phyloP scores from a whole-genome alignment of 2,888 invertebrate species.

The Flexamia atlantica region DNA sequence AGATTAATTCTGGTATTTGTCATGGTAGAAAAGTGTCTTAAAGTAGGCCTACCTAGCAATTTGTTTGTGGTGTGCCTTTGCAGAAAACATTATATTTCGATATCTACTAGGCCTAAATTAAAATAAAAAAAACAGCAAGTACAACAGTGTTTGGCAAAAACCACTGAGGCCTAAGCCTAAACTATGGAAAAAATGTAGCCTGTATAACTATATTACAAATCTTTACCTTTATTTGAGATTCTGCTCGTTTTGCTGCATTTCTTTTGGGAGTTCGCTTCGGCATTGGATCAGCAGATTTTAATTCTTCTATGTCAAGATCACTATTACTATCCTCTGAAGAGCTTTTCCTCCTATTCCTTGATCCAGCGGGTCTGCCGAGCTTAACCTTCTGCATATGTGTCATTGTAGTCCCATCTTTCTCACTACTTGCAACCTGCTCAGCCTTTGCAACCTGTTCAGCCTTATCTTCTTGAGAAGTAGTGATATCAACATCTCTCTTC shows the following conservation, averaged over 20 bases:
- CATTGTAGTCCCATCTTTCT: neutral
- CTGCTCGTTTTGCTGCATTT: constrained; percentile 70
- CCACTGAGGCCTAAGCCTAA: no score
- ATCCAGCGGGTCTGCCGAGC: neutral
- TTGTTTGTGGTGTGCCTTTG: no score
- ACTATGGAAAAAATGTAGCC: no score
- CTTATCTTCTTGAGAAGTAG: neutral
- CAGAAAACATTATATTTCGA: no score
- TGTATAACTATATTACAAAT: neutral
- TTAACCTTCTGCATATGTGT: neutral
- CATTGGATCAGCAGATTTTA: neutral
- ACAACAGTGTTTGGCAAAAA: no score
- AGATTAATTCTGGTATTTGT: no score
- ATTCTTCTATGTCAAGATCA: constrained; percentile 25
- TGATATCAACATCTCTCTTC: neutral
- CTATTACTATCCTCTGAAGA: constrained; percentile 30
- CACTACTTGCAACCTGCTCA: neutral
- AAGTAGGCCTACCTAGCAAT: no score
- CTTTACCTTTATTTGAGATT: constrained; percentile 70
- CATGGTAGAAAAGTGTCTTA: no score
- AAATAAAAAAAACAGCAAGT: no score
- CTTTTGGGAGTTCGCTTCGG: constrained; percentile 67
- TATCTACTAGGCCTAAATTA: no score
- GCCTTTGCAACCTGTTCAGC: neutral
- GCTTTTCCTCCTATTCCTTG: neutral